A percentile compares a stretch with the other conserved stretches of the same genome.
Conservation (phyloP, 2,797 vertebrate species). For the Ataeniobius toweri region DNA sequence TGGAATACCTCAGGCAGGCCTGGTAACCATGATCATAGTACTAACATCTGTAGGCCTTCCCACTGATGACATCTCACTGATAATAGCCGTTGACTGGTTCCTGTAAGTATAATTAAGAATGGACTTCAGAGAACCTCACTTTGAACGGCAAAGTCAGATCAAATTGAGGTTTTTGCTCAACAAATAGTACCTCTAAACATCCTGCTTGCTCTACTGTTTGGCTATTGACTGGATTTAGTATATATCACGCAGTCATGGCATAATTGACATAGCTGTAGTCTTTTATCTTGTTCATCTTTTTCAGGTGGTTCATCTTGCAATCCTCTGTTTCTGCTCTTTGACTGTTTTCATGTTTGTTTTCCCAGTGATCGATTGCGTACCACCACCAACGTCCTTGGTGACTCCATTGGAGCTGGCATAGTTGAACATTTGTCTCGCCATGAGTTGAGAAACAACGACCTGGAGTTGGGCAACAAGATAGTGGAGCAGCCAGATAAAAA, state of each 20-base stretch:
- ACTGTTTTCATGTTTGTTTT: slow-evolving; percentile 18
- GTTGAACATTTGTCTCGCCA: slow-evolving; percentile 93
- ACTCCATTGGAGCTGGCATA: slow-evolving; percentile 95
- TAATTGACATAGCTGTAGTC: not conserved
- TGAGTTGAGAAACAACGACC: slow-evolving; percentile 86
- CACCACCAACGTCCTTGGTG: slow-evolving; percentile 93
- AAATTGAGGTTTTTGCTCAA: not conserved
- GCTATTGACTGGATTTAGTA: not conserved
- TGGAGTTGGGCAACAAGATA: slow-evolving; percentile 88
- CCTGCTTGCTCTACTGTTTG: not conserved
- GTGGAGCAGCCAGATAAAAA: slow-evolving; percentile 93
- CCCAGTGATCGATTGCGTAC: slow-evolving; percentile 93
- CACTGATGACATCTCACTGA: slow-evolving; percentile 95
- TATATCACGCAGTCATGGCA: not conserved
- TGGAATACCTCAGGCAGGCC: slow-evolving; percentile 96
- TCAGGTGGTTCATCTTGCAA: not conserved
- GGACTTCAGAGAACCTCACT: not conserved
- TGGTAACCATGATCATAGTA: slow-evolving; percentile 98
- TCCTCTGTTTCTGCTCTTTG: not conserved
- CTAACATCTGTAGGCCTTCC: slow-evolving; percentile 96
- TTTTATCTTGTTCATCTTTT: not conserved
- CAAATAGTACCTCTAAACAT: not conserved
- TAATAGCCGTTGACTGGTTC: slow-evolving; percentile 98
- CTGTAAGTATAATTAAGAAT: slow-evolving; percentile 85
- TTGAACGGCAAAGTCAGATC: not conserved